Evolutionary conservation across 2,888 invertebrate genomes (phyloP), one percentile per base, ranked within the genome.

Genomic region (Brachylomia viminalis): DNA sequence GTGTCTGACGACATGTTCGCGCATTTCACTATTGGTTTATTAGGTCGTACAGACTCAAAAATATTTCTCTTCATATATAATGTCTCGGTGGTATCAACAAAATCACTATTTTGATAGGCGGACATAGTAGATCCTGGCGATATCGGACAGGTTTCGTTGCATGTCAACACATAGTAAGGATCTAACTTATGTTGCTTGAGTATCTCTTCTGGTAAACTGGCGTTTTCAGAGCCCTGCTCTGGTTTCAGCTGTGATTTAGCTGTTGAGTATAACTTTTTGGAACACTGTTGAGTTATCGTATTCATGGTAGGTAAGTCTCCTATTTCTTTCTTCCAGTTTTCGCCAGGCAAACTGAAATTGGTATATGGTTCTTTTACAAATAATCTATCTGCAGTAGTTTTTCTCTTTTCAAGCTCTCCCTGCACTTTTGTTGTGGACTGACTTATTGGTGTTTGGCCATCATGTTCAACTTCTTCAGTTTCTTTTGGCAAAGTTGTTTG

Each of bases 111-210:
- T 17, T 58, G 42, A 8, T 6, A 6, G 23, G 47, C 1, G 10
- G 27, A 17, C 1, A n/a, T 4, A 23, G 66, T 20, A 42, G 77
- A 30, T 27, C 69, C 72, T 0, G 85, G 83, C 23, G 87, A 72
- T n/a, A 87, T 82, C 4, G 86, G 78, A 68, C 85, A 86, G 15
- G 87, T 85, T 58, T 87, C 88, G 42, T 80, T 87, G 56, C 85
- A 85, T 0, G 85, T 75, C 23, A 86, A 76, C 2, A 83, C 79
- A 47, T 79, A 79, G 23, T 75, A 77, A 17, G 85, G 80, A 20
- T 87, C 68, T 33, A 88, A 49, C 6, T 1, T 54, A 47, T 85
- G 72, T 33, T 70, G 47, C 6, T 64, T 62, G 67, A 75, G 69
- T 8, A 79, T 2, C 11, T 72, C 73, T 1, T 74, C 71, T 45